Evolutionary conservation across 2,113 vertebrate genomes (phyloP).

Genomic region (Rousettus leschenaultii): DNA sequence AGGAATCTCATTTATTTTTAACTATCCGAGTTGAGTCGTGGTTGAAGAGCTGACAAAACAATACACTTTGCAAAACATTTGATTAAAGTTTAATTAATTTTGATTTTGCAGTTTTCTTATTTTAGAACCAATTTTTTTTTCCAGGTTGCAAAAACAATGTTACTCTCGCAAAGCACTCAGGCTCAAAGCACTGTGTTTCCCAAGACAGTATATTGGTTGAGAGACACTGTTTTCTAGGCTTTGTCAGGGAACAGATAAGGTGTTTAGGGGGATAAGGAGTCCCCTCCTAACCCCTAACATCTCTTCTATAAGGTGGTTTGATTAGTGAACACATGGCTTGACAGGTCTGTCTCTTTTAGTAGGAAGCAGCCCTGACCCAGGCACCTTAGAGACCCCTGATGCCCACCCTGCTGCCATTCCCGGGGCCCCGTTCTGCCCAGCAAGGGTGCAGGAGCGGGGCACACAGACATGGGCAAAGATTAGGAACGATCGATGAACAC

Average conservation of each 20-base stretch:
- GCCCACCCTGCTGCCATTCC: not conserved
- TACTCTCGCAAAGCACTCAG: not conserved
- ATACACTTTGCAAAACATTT: conserved; percentile 20
- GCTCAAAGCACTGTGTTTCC: not conserved
- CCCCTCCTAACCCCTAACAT: not conserved
- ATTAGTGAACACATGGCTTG: not conserved
- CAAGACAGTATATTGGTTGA: not conserved
- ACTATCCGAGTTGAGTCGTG: conserved; percentile 22
- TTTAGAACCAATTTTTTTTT: conserved; percentile 5
- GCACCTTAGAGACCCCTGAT: not conserved
- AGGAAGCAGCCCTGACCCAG: not conserved
- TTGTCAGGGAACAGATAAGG: not conserved
- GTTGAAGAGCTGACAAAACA: not conserved
- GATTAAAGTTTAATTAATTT: conserved; percentile 58
- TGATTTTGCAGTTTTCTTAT: conserved; percentile 46
- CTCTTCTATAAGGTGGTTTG: not conserved
- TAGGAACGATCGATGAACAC: conserved; percentile 48
- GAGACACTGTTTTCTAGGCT: not conserved
- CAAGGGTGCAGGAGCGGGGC: not conserved
- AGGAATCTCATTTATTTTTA: conserved; percentile 41
- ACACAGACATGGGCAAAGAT: conserved; percentile 18
- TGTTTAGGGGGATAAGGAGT: not conserved
- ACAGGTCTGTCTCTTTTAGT: conserved; percentile 8
- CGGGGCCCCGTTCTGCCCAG: not conserved
- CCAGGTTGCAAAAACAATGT: conserved; percentile 42